A percentile compares a stretch with the other conserved stretches of the same genome.
Evolutionary conservation across 2,888 invertebrate species (phyloP).

Genomic region (Beris morrisii): DNA sequence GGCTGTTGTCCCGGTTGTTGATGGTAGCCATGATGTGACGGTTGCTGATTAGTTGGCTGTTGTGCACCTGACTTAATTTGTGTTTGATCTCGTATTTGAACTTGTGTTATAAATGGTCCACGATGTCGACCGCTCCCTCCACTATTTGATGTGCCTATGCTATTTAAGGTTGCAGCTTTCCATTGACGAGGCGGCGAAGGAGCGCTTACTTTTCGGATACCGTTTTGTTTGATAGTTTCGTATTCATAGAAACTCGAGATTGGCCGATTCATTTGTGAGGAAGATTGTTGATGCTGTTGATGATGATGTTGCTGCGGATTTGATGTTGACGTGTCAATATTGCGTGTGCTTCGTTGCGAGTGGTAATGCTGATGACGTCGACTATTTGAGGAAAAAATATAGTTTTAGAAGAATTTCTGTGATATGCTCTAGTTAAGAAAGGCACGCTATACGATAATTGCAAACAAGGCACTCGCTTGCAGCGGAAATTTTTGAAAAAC

Average conservation of each 20-base stretch:
- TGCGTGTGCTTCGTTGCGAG: constrained; percentile 61
- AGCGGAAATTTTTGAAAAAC: constrained; percentile 24
- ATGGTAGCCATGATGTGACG: constrained; percentile 42
- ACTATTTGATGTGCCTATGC: constrained; percentile 40
- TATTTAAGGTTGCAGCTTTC: constrained; percentile 52
- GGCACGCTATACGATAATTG: constrained; percentile 16
- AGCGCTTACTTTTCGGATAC: constrained; percentile 36
- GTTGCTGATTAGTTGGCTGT: constrained; percentile 4
- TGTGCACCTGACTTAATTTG: constrained; percentile 35
- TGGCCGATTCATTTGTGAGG: constrained; percentile 63
- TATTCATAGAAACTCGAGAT: constrained; percentile 85
- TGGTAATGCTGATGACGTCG: constrained; percentile 70
- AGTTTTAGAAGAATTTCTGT: not conserved
- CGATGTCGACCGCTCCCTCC: constrained; percentile 56
- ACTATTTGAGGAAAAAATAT: constrained; percentile 49
- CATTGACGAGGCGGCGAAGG: constrained; percentile 46
- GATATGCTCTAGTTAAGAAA: not conserved
- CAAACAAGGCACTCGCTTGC: constrained; percentile 22
- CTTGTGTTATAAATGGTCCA: constrained; percentile 66
- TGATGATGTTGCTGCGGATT: constrained; percentile 22
- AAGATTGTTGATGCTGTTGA: constrained; percentile 56
- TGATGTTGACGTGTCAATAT: constrained; percentile 38
- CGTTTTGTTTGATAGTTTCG: constrained; percentile 71
- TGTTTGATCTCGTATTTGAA: constrained; percentile 61
- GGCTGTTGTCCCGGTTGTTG: constrained; percentile 53